A percentile compares a stretch with the other conserved stretches of the same genome.
phyloP scores from a whole-genome alignment of 2,113 vertebrate species.

The Agapornis roseicollis region DNA sequence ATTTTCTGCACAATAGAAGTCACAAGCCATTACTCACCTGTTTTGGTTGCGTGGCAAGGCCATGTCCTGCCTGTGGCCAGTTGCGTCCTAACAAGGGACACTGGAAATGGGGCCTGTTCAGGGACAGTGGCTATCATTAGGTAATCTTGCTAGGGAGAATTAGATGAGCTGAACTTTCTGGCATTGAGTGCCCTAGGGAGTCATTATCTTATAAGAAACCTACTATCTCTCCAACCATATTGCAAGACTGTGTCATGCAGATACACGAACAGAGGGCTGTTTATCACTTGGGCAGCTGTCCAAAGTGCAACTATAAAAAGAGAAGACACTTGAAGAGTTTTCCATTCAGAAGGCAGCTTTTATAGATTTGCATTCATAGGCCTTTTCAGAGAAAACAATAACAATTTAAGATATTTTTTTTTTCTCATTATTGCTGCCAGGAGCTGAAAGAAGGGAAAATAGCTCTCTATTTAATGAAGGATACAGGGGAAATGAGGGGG shows the following conservation, averaged over 20 bases:
- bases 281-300: slow-evolving; percentile 64
- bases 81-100: not conserved
- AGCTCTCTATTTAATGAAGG: slow-evolving; percentile 42
- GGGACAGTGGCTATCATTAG: slow-evolving; percentile 21
- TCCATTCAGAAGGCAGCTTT: slow-evolving; percentile 49
- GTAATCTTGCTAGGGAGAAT: slow-evolving; percentile 57
- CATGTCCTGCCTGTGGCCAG: accelerated
- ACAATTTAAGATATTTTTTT: slow-evolving; percentile 52
- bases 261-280: slow-evolving; percentile 19
- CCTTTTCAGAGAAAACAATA: slow-evolving; percentile 66
- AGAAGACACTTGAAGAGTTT: slow-evolving; percentile 54
- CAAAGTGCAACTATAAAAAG: slow-evolving; percentile 33
- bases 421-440: slow-evolving; percentile 43
- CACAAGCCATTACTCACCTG: not conserved
- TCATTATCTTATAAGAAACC: slow-evolving; percentile 63
- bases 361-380: slow-evolving; percentile 48
- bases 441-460: slow-evolving; percentile 45
- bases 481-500: slow-evolving; percentile 13
- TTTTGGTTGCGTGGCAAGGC: not conserved
- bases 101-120: not conserved
- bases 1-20: slow-evolving; percentile 27
- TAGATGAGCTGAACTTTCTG: slow-evolving; percentile 36
- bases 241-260: slow-evolving; percentile 55
- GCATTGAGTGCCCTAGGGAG: slow-evolving; percentile 18
- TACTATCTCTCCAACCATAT: slow-evolving; percentile 59